Evolutionary conservation across 2,113 vertebrate species (phyloP), one percentile per base, ranked within the genome.

Genomic region (Gorsachius goisagi): DNA sequence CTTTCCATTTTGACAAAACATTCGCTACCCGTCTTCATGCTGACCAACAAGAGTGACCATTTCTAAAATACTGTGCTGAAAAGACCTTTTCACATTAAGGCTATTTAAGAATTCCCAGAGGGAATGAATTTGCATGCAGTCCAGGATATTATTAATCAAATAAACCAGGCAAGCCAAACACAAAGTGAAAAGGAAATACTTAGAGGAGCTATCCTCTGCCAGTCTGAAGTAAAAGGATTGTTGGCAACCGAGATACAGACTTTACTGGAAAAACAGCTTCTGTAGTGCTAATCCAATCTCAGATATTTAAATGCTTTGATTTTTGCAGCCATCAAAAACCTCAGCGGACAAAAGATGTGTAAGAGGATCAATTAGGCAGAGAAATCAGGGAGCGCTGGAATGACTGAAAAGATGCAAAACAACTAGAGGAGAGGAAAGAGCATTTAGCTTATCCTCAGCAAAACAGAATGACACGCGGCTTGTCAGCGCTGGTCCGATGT

Each of bases 401-500:
- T 0, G 49, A 30, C n/a, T 11, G 75, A 6, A 37, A 27, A 44
- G 47, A 22, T 5, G 16, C 12, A 45, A 41, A 52, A 23, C 50
- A 15, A 2, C 27, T 3, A 4, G 8, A 30, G 59, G 58, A 63
- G 20, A 3, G 5, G 39, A 6, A 44, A 71, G 50, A 19, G 4
- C 21, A 11, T 9, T 17, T 3, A n/a, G 23, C 13, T 41, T 21
- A 12, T n/a, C 45, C 35, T 11, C 3, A 9, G 23, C 39, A n/a
- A 28, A 14, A 16, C 21, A 5, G 53, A 23, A 15, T 1, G 15
- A 26, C 15, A 2, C 0, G 6, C 4, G 59, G 32, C 37, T 56
- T 11, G 52, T 5, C 53, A 11, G 50, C 0, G 5, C 13, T 1
- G 47, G 58, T 11, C 53, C 2, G 0, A 22, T 2, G 7, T 7